Evolutionary conservation across 2,113 vertebrate species (phyloP), one percentile per base, ranked within the genome.

Genomic region (Coregonus clupeaformis): DNA sequence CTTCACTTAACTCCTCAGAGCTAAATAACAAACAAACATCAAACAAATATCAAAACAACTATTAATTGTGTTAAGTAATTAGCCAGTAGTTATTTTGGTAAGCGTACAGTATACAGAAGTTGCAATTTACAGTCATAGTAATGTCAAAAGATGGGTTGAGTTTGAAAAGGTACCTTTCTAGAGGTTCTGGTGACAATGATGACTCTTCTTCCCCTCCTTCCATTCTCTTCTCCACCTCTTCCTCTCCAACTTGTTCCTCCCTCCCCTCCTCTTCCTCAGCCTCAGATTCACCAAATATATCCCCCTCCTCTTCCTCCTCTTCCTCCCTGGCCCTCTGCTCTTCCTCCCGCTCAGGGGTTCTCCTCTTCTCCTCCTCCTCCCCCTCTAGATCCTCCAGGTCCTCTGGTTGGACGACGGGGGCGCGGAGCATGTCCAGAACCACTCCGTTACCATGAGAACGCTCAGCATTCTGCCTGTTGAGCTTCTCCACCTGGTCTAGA

Each of bases 391-490:
- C 18, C 52, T 57, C 60, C 1, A 2, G 76, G 32, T 86, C 77
- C 27, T 80, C 75, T 60, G 71, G 4, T 0, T n/a, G 74, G 45
- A 24, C 13, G 0, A 45, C 69, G 2, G 85, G 22, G 55, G 71
- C 0, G 5, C 36, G 64, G 0, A 78, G 6, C 47, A 47, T 72
- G 1, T 80, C 72, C 29, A 84, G 83, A 68, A 92, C 91, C 68
- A 89, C 90, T 1, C 75, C 25, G 5, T 72, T 83, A 55, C 73
- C 89, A 12, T 84, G 80, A 74, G 89, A 94, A 80, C 87, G 90
- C 80, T 94, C 89, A 0, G 83, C 22, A 89, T 97, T 97, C 91
- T 97, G 93, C 80, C 92, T 82, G 88, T 95, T 96, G 83, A 95
- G 93, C 57, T 95, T 91, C 73, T 94, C 88, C 72, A 97, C 78